A percentile compares a stretch with the other conserved stretches of the same genome.
phyloP scores from a whole-genome alignment of 2,888 invertebrate genomes.

The Leptinotarsa peninsularis region DNA sequence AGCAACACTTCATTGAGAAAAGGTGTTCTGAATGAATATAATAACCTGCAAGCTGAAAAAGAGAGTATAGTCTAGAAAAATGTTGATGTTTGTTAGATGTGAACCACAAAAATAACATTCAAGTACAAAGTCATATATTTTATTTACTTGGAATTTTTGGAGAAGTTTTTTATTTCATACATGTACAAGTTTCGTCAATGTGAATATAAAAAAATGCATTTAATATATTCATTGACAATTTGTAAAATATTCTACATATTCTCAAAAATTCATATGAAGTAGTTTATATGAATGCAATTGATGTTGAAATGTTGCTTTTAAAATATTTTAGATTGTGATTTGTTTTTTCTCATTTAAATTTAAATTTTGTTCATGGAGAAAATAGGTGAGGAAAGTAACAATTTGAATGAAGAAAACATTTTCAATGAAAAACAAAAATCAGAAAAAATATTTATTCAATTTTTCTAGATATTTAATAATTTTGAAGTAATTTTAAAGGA shows the following conservation, averaged over 20 bases:
- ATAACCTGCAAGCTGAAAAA: conserved; percentile 70
- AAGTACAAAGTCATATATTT: conserved; percentile 27
- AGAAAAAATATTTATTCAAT: no score
- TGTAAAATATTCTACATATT: conserved; percentile 34
- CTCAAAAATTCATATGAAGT: conserved; percentile 28
- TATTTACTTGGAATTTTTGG: not conserved
- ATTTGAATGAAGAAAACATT: conserved; percentile 1
- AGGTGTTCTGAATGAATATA: conserved; percentile 69
- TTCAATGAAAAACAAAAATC: not conserved
- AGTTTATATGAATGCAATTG: conserved; percentile 19
- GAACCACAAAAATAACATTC: conserved; percentile 17
- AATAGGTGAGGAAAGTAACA: not conserved
- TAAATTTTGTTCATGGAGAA: not conserved
- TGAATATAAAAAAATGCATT: conserved; percentile 33
- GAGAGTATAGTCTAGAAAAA: conserved; percentile 70
- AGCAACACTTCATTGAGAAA: conserved; percentile 73
- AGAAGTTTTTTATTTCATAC: conserved; percentile 2
- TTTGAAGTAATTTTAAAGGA: not conserved
- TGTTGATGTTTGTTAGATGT: conserved; percentile 22
- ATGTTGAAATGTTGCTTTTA: conserved; percentile 17
- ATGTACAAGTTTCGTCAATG: not conserved
- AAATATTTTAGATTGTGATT: conserved; percentile 13
- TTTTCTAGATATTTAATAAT: not conserved
- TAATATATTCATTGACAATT: conserved; percentile 33
- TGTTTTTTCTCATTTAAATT: not conserved